Base-by-base conservation (phyloP, 2,888 invertebrate species). In the Caenorhabditis doughertyi region DNA sequence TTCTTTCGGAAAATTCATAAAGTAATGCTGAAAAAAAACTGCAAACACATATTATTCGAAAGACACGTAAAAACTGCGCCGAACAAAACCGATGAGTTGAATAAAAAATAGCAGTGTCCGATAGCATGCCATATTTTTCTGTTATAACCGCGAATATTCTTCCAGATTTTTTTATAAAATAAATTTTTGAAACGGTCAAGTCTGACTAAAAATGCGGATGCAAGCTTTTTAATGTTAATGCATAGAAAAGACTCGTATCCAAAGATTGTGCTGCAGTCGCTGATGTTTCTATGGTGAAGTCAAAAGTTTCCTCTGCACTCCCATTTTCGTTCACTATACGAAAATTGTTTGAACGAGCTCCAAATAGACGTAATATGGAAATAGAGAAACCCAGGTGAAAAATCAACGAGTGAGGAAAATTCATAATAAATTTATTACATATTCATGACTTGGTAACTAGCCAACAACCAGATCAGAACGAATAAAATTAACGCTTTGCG, bases 371-470 rank as follows among this genome's bases (percentile, higher is more conserved):
- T 9, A 23, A 51, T 49, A 3, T 49, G 18, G 47, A 49, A 49
- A 18, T 18, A 18, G 18, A 13, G 47, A 49, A 18, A n/a, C n/a
- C 47, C 21, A 49, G 4, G 23, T 4, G n/a, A 53, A 53, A 5
- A 55, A 3, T 13, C 13, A 27, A 27, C 13, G 18, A 3, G 47
- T 29, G 1, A 18, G 29, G 42, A 9, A 35, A 23, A 3, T 60
- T 60, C n/a, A 7, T 60, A 44, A 42, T 60, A 25, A 42, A 16
- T 60, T 60, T 60, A 44, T 56, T 60, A 60, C n/a, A 44, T 32
- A 32, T 27, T 25, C 21, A 21, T 23, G 23, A 58, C 42, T n/a
- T 42, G 35, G 39, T 58, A 1, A 9, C 13, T 42, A 13, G 60
- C 9, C 42, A 42, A 42, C 25, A 16, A 58, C 23, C 39, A 39